Conservation (phyloP, 2,113 vertebrate species). For the Gymnogyps californianus region DNA sequence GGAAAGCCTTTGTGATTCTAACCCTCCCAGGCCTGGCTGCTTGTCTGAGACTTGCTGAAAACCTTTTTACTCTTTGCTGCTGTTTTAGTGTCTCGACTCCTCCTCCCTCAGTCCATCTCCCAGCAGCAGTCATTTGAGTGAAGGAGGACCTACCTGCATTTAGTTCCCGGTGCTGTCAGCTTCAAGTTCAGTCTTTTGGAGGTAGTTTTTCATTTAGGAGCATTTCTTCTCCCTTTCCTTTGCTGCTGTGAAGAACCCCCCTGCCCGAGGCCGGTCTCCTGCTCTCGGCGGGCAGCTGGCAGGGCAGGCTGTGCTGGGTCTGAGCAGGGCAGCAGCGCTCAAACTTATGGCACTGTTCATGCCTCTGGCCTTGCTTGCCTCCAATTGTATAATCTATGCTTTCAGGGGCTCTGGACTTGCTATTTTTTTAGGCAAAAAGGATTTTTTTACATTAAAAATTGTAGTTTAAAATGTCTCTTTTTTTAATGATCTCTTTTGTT, state of each 20-base stretch:
- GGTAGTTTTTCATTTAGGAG: background rate
- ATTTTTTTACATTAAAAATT: background rate
- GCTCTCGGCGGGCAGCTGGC: background rate
- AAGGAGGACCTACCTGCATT: no score
- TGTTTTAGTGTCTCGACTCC: background rate
- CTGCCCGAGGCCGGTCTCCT: background rate
- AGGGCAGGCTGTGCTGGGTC: background rate
- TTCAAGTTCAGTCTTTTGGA: background rate
- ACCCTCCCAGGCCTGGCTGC: background rate
- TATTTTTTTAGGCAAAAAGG: background rate
- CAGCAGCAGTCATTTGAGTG: no score
- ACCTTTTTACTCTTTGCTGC: background rate
- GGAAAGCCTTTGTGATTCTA: background rate
- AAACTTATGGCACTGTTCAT: no score
- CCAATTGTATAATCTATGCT: background rate
- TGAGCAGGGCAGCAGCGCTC: background rate
- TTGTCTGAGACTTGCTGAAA: background rate
- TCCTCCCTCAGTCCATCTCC: background rate
- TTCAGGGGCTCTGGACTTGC: background rate
- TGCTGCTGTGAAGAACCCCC: background rate
- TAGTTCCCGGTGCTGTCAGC: no score
- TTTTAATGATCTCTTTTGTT: background rate
- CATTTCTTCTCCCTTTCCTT: background rate
- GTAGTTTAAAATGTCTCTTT: background rate
- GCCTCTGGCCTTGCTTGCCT: background rate